These are phyloP conservation scores for Ispidina lecontei DNA, from an alignment of 2,797 vertebrate genomes.

Conservation along the genomic window DNA sequence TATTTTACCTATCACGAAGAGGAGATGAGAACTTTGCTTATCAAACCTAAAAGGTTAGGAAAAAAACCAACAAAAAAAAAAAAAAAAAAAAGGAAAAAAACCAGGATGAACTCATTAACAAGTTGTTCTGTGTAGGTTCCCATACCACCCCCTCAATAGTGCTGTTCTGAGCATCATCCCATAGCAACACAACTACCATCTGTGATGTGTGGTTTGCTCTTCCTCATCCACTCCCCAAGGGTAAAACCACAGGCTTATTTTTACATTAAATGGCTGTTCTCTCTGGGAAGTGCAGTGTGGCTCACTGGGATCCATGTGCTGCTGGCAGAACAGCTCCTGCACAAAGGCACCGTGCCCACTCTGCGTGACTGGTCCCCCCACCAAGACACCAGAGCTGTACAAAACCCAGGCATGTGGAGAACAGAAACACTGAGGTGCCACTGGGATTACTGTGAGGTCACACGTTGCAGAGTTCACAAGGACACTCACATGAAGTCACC, in stretches of 20 bases:
- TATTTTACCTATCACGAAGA: not conserved
- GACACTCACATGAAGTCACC: not conserved
- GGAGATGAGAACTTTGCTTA: not conserved
- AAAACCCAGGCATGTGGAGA: not conserved
- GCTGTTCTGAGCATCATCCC: not conserved
- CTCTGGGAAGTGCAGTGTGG: not conserved
- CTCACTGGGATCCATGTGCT: accelerated
- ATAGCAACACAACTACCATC: not conserved
- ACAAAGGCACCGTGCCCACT: accelerated
- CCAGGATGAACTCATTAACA: not conserved
- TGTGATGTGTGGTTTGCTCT: constrained; percentile 3
- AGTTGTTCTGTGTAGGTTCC: constrained; percentile 32
- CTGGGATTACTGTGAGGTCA: not conserved
- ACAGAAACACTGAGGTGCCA: not conserved
- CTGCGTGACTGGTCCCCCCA: accelerated
- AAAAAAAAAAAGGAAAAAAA: no score
- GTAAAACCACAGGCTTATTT: not conserved
- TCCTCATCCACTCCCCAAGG: not conserved
- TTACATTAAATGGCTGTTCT: not conserved
- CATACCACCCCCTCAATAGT: not conserved
- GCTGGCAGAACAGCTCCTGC: not conserved
- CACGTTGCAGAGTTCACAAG: accelerated
- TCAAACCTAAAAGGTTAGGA: constrained; percentile 8
- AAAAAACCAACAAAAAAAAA: not conserved
- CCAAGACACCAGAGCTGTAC: accelerated